Conservation (phyloP, 2,113 vertebrate genomes). For the Chloropsis cyanopogon region DNA sequence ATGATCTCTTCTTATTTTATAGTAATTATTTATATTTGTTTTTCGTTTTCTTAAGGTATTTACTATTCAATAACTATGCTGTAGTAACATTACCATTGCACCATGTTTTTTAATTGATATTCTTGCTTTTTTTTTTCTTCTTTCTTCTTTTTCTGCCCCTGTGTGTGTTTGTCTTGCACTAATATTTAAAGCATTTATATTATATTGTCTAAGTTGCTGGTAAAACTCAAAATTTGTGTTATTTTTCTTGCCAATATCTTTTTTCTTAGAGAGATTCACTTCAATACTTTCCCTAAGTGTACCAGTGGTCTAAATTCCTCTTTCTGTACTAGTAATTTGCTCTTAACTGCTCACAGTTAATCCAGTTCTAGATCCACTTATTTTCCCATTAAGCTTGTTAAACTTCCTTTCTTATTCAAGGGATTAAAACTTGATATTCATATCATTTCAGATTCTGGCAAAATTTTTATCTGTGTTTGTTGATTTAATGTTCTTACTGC, state of each 20-base stretch:
- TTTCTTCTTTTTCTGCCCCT: background rate
- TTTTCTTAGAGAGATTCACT: background rate
- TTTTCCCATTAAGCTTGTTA: background rate
- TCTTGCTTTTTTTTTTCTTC: background rate
- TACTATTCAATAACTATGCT: background rate
- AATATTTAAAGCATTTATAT: background rate
- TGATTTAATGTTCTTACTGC: background rate
- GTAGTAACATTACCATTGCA: background rate
- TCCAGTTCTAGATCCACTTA: background rate
- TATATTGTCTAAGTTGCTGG: background rate
- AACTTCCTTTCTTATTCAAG: background rate
- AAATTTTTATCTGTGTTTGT: background rate
- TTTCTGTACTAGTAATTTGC: background rate
- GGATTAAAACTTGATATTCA: background rate
- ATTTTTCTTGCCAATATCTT: background rate
- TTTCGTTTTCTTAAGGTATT: background rate
- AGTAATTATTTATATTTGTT: background rate
- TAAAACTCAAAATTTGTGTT: background rate
- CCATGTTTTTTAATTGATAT: background rate
- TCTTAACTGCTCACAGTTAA: background rate
- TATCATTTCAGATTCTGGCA: rapidly evolving
- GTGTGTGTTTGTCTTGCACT: background rate
- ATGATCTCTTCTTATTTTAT: background rate
- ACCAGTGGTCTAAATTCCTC: background rate
- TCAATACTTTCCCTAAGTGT: background rate